These are phyloP conservation scores for Cheracebus regulus DNA, from an alignment of 2,797 vertebrate genomes.

Conservation along the genomic window DNA sequence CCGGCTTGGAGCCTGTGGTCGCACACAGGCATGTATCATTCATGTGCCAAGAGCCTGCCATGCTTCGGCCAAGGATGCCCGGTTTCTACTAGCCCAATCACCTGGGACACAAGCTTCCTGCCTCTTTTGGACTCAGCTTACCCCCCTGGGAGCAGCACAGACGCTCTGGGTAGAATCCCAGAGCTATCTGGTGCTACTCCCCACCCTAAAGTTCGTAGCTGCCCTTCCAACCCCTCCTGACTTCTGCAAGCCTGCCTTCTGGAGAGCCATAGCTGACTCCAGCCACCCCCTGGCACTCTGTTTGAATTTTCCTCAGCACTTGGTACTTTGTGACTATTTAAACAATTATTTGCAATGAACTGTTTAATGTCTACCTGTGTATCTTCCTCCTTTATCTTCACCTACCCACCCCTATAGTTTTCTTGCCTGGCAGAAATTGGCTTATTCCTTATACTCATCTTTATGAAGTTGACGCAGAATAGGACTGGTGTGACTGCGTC, in stretches of 20 bases:
- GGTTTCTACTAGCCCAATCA: neutral
- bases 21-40: neutral
- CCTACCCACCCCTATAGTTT: neutral
- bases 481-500: neutral
- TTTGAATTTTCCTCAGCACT: neutral
- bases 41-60: neutral
- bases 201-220: neutral
- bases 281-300: neutral
- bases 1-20: neutral
- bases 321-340: neutral
- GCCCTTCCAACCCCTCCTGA: neutral
- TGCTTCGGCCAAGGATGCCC: neutral
- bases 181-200: neutral
- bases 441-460: neutral
- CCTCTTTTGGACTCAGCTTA: slow-evolving; percentile 12
- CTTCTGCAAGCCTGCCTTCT: neutral
- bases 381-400: neutral
- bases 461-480: neutral
- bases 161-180: neutral
- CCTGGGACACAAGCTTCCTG: neutral
- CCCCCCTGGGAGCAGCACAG: neutral
- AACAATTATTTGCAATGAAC: neutral
- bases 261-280: neutral
- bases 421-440: neutral
- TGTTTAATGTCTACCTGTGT: neutral